phyloP scores from a whole-genome alignment of 2,113 vertebrate species.

The Xerus inauris region DNA sequence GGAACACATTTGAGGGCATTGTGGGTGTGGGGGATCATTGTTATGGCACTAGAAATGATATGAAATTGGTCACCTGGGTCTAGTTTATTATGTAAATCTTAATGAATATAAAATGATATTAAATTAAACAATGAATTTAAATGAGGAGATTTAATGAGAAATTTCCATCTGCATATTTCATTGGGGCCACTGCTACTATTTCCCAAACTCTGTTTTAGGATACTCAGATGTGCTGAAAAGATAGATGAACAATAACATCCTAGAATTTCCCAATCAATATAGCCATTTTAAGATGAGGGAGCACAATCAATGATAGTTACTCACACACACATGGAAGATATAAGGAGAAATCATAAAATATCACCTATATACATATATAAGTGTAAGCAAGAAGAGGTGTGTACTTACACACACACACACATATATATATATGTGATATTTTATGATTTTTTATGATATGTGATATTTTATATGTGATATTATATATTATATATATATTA shows the following conservation, averaged over 20 bases:
- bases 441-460: not conserved
- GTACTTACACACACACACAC: no score
- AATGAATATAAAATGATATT: slow-evolving; percentile 66
- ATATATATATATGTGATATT: not conserved
- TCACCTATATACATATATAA: no score
- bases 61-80: slow-evolving; percentile 1
- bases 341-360: no score
- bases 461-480: not conserved
- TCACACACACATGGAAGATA: not conserved
- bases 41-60: slow-evolving; percentile 49
- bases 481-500: no score
- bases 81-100: slow-evolving; percentile 69
- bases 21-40: slow-evolving; percentile 2
- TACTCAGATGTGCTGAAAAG: not conserved
- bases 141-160: slow-evolving; percentile 61
- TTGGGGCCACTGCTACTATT: not conserved
- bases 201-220: not conserved
- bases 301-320: not conserved
- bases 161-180: slow-evolving; percentile 52
- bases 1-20: slow-evolving; percentile 5
- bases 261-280: not conserved
- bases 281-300: not conserved
- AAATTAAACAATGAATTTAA: slow-evolving; percentile 67
- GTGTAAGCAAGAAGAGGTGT: not conserved
- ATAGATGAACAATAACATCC: not conserved